These are phyloP conservation scores for Drosophila robusta DNA, from an alignment of 2,888 invertebrate species.

Conservation along the genomic window DNA sequence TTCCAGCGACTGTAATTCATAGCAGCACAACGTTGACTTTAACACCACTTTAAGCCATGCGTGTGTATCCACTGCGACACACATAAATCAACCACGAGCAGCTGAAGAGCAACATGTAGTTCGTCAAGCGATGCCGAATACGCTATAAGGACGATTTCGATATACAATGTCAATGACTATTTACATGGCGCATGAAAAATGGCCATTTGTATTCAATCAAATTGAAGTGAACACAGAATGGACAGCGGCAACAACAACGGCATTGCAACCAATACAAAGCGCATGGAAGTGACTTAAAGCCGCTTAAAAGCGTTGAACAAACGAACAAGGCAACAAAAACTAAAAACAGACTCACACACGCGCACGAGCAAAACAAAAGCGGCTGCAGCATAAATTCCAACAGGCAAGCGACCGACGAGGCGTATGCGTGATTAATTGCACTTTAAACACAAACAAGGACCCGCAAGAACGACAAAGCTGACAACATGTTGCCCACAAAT, in stretches of 20 bases:
- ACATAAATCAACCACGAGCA: constrained; percentile 61
- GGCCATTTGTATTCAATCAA: constrained; percentile 61
- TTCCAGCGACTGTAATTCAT: constrained; percentile 56
- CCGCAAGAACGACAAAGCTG: constrained; percentile 25
- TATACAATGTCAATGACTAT: constrained; percentile 69
- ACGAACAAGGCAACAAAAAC: constrained; percentile 20
- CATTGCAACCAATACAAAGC: constrained; percentile 26
- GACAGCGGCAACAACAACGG: constrained; percentile 26
- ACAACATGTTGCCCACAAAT: constrained; percentile 93
- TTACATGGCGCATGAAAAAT: constrained; percentile 75
- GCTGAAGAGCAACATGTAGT: constrained; percentile 58
- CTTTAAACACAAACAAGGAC: constrained; percentile 51
- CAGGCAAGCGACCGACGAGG: constrained; percentile 30
- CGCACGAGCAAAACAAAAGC: constrained; percentile 36
- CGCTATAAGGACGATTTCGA: constrained; percentile 23
- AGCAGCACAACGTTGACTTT: constrained; percentile 13
- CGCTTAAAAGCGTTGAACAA: constrained; percentile 57
- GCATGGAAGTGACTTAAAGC: constrained; percentile 67
- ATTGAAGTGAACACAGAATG: constrained; percentile 49
- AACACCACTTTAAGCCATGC: constrained; percentile 4
- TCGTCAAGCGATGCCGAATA: constrained; percentile 23
- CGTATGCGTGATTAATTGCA: constrained; percentile 78
- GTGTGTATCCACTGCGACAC: constrained; percentile 1
- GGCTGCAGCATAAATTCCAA: constrained; percentile 37
- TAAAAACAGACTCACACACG: constrained; percentile 16